Base-by-base conservation (phyloP, 2,797 vertebrate genomes). In the Chaunax sp. region DNA sequence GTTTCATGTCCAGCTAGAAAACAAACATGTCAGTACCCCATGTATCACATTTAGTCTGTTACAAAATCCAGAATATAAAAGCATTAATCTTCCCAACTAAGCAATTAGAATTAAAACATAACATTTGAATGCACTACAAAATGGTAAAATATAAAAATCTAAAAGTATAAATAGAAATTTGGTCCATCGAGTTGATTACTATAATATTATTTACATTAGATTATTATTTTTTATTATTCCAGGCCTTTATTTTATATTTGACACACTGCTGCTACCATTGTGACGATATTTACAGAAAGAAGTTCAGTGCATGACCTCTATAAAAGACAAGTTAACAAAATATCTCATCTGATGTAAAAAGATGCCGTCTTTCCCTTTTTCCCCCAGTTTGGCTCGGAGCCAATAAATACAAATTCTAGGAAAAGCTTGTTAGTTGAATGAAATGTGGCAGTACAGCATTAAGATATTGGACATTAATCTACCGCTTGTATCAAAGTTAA, bases 91-190 rank as follows among this genome's bases (percentile, higher is more conserved):
- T 89, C 86, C 87, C 80, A 76, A 79, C 93, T 95, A 95, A 75
- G 85, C 89, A 60, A 93, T 94, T 94, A 92, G 88, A 95, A 93
- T 91, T 83, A 89, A 94, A 93, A 87, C 90, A 92, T 91, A 64
- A 94, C 92, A 89, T 85, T 80, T 71, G 44, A 87, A 90, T 77
- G 88, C 93, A 95, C 97, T 98, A 97, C 92, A n/a, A 95, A 95
- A 95, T 93, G 94, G 94, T 96, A 92, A 96, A 96, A 96, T 98
- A 97, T 96, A 97, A 97, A 98, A 98, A 95, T 96, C 96, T 98
- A 98, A 93, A 95, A 94, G 96, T 96, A 99, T 98, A 98, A 98
- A 99, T 98, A 98, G 94, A 97, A 96, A 96, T 98, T 98, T 97
- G 96, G 96, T 98, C 95, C 96, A 94, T 95, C 86, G 76, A 94